Conservation (phyloP, 2,113 vertebrate species). For the Malurus elegans region DNA sequence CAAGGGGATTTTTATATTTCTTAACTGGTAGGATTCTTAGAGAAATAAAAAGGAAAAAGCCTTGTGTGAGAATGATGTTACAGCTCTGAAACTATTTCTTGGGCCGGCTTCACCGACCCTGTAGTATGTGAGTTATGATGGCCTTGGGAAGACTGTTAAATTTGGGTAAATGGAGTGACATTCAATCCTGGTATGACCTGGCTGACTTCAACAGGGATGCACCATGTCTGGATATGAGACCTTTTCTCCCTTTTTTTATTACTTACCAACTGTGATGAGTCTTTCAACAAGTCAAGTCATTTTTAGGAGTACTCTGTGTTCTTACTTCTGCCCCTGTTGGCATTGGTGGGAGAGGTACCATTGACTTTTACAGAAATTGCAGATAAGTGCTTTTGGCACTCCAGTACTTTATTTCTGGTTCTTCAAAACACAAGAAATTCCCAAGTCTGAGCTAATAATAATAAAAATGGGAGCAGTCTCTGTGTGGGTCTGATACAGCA, state of each 20-base stretch:
- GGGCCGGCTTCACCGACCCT: neutral
- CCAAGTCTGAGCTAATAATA: neutral
- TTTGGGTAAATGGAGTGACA: neutral
- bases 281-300: neutral
- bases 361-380: neutral
- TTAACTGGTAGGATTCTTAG: neutral
- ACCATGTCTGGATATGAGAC: neutral
- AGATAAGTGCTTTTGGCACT: neutral
- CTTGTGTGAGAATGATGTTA: neutral
- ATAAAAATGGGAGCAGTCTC: neutral
- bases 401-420: neutral
- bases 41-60: neutral
- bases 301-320: neutral
- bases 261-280: neutral
- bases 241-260: neutral
- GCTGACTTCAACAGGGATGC: neutral
- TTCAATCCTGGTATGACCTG: neutral
- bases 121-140: neutral
- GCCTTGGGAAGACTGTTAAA: neutral
- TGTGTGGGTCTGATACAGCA: neutral
- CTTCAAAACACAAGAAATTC: neutral
- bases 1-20: neutral
- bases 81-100: neutral
- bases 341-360: accelerated
- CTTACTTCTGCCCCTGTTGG: neutral